Evolutionary conservation across 2,113 vertebrate species (phyloP), one percentile per base, ranked within the genome.

Genomic region (Equus quagga): DNA sequence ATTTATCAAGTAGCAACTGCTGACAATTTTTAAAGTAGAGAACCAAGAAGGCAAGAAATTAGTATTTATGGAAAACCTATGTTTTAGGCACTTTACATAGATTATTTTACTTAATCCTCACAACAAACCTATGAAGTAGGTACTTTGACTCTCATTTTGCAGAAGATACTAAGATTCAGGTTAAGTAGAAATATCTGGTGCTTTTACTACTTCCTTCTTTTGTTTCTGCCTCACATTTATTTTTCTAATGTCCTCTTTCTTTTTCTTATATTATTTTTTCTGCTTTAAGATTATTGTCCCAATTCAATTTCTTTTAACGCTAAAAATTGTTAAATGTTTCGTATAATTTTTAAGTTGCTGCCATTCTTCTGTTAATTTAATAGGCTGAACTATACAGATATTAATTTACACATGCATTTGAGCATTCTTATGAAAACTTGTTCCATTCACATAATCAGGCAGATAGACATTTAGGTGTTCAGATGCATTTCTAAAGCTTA

Each of bases 191-290:
- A 26, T 69, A 28, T 28, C 31, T 70, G 33, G 60, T n/a, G 51
- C 36, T 72, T 72, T 85, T 13, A 11, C 65, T 83, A 24, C 2
- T 51, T 83, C 56, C 67, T 87, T 67, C 28, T n/a, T 26, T 46
- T 91, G n/a, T 85, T 91, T 94, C 89, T 93, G 56, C n/a, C 54
- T 80, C 17, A 9, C 56, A 46, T 92, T 87, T 89, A 28, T 83
- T 90, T 92, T 54, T 62, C 78, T 65, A 64, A 88, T 88, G 28
- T 51, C 28, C 3, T 93, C 17, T 54, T 70, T 78, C 18, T 69
- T 79, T 89, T 69, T 36, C 24, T 67, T 44, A 76, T 64, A 49
- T 88, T 41, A 70, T 78, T 33, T 91, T 96, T 92, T 92, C 36
- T 86, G 0, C 8, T 51, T 96, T 69, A 90, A 78, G n/a, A 36